A percentile compares a stretch with the other conserved stretches of the same genome.
Conservation (phyloP, 2,797 vertebrate genomes). For the Leptodactylus fallax region DNA sequence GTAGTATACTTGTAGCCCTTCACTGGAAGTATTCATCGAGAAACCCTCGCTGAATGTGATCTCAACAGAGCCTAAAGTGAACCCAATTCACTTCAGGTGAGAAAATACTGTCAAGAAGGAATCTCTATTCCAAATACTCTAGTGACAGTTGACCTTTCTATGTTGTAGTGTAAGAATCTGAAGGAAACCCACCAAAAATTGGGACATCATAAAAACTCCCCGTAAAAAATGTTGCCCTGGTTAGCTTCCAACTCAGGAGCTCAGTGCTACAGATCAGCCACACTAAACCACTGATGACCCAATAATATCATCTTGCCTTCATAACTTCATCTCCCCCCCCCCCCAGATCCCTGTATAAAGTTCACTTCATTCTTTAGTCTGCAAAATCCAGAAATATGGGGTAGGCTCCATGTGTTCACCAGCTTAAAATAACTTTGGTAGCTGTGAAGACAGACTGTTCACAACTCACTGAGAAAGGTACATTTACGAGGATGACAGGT, state of each 20-base stretch:
- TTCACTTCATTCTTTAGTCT: neutral
- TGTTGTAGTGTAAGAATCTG: neutral
- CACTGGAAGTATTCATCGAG: too few relatives aligned
- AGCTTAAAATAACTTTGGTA: constrained; percentile 21
- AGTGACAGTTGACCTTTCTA: too few relatives aligned
- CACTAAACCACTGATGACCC: neutral
- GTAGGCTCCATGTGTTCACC: constrained; percentile 14
- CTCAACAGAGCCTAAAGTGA: too few relatives aligned
- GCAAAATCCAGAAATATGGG: neutral
- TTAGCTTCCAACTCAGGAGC: neutral
- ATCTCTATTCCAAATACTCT: too few relatives aligned
- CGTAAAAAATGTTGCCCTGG: neutral
- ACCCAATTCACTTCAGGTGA: too few relatives aligned
- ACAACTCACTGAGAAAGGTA: constrained; percentile 47
- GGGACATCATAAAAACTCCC: neutral
- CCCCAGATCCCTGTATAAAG: neutral
- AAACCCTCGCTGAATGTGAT: too few relatives aligned
- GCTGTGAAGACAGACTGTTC: constrained; percentile 35
- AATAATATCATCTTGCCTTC: neutral
- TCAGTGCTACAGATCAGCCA: neutral
- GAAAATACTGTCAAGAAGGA: too few relatives aligned
- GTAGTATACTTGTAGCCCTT: too few relatives aligned
- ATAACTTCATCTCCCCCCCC: neutral
- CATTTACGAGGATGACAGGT: constrained; percentile 55
- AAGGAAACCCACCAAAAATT: neutral